These are phyloP conservation scores for Microdon myrmicae DNA, from an alignment of 2,888 invertebrate genomes.

Conservation along the genomic window DNA sequence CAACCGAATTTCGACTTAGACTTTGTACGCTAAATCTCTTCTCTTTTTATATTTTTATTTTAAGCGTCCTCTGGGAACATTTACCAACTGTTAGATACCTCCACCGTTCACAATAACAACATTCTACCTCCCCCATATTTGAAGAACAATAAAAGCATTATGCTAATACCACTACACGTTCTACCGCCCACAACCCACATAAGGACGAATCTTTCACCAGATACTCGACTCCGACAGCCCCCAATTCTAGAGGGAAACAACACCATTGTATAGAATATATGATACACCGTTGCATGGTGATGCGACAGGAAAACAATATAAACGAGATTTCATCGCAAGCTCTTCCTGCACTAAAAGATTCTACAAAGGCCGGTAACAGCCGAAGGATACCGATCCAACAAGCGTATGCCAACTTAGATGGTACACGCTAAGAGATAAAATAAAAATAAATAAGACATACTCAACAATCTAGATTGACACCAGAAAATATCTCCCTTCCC, in stretches of 20 bases:
- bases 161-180: conserved; percentile 47
- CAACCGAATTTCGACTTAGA: conserved; percentile 30
- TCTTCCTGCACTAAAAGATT: conserved; percentile 37
- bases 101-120: conserved; percentile 24
- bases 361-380: conserved; percentile 36
- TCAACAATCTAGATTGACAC: conserved; percentile 31
- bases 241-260: too few relatives aligned
- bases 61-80: conserved; percentile 17
- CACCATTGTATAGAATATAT: conserved; percentile 37
- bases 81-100: conserved; percentile 28
- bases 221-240: conserved; percentile 25
- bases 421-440: conserved; percentile 21
- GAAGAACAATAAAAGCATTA: conserved; percentile 49
- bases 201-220: conserved; percentile 4
- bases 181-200: conserved; percentile 3
- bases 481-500: conserved; percentile 27
- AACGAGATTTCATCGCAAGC: conserved; percentile 47
- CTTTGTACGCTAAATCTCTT: too few relatives aligned
- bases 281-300: conserved; percentile 48
- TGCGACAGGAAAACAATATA: conserved; percentile 52
- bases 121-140: conserved; percentile 12
- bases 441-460: conserved; percentile 35
- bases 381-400: conserved; percentile 31
- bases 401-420: conserved; percentile 24
- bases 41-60: too few relatives aligned